A percentile compares a stretch with the other conserved stretches of the same genome.
These are phyloP conservation scores for Phalloptychus januarius DNA, from an alignment of 2,797 vertebrate species.

Conservation along the genomic window DNA sequence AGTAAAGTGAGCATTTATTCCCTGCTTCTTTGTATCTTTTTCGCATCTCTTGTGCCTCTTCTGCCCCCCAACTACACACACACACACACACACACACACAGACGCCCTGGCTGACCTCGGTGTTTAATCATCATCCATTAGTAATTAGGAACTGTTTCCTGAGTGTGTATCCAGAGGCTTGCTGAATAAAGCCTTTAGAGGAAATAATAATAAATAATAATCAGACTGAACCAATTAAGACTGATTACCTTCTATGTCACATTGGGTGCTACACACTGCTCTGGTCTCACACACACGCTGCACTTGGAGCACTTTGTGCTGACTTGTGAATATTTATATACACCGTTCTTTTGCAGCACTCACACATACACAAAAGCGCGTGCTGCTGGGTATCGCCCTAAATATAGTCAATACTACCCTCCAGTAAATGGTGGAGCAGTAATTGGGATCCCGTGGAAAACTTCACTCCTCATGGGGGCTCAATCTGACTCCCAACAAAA, in stretches of 20 bases:
- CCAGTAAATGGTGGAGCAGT: constrained; percentile 28
- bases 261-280: constrained; percentile 33
- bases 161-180: constrained; percentile 65
- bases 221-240: constrained; percentile 72
- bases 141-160: constrained; percentile 74
- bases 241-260: constrained; percentile 61
- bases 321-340: constrained; percentile 30
- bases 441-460: constrained; percentile 36
- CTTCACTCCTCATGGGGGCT: constrained; percentile 34
- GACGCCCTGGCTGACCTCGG: constrained; percentile 59
- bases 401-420: constrained; percentile 23
- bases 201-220: constrained; percentile 79
- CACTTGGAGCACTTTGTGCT: constrained; percentile 17
- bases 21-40: constrained; percentile 11
- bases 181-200: constrained; percentile 67
- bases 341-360: background rate
- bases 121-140: constrained; percentile 73
- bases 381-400: constrained; percentile 19
- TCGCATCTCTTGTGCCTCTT: constrained; percentile 18
- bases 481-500: constrained; percentile 35
- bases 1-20: constrained; percentile 27
- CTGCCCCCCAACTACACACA: constrained; percentile 1
- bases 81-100: constrained; percentile 34
- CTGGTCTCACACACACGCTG: constrained; percentile 16
- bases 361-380: background rate